Evolutionary conservation across 2,797 vertebrate genomes (phyloP), one percentile per base, ranked within the genome.

Genomic region (Enteromius treurensis): DNA sequence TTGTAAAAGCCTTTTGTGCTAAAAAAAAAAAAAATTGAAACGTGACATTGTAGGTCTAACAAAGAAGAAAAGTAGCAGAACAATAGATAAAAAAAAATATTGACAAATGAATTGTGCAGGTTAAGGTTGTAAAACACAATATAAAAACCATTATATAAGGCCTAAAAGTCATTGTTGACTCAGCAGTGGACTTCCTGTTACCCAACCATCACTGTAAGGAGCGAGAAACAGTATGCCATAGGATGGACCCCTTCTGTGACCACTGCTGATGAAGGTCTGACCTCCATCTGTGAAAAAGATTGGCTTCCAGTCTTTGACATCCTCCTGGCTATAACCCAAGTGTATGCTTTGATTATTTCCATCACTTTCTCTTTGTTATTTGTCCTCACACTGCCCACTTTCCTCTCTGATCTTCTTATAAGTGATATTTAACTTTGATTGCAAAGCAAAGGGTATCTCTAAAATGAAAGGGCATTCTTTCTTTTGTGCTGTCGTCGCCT

Each of bases 261-360:
- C 71, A 58, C 8, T 6, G 3, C 42, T 84, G 81, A 84, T 70
- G 60, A 15, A 58, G 82, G 42, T 58, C 77, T 80, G 55, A 32
- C 58, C 47, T 26, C 70, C 55, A 79, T 87, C 65, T 71, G 74
- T 78, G 73, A 67, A 14, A 40, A 13, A 80, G 68, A 82, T 83
- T 84, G 78, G 8, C 79, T 81, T 80, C 84, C 49, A 78, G 82
- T 86, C 79, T 84, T 84, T 51, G 29, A 53, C 60, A 74, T 60
- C 21, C 23, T 65, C n/a, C 49, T 71, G 42, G 42, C 53, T 77
- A 60, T 65, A 42, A 26, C 65, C 34, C 51, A 69, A 80, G 55
- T n/a, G n/a, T 14, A 77, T 47, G 79, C 69, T 70, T 81, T 84
- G 62, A 86, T 84, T 71, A 65, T 73, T 76, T 73, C 60, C 37